phyloP scores from a whole-genome alignment of 2,113 vertebrate genomes.

The Prunella fulvescens region DNA sequence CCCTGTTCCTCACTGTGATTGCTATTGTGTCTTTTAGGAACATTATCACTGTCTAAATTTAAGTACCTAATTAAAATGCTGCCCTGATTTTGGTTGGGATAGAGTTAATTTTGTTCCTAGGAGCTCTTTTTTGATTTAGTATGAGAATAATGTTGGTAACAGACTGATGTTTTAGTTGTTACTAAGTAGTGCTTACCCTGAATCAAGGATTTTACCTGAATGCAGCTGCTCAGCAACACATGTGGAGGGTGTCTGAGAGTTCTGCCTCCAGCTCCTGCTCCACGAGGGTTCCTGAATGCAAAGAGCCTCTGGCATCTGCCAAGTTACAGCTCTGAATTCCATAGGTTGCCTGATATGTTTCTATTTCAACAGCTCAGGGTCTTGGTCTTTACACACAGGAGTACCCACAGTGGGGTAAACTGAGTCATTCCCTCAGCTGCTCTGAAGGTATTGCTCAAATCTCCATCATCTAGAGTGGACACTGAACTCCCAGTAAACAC shows the following conservation, averaged over 20 bases:
- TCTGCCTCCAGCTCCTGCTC: not conserved
- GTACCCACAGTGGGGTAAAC: not conserved
- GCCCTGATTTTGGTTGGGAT: not conserved
- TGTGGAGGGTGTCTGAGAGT: not conserved
- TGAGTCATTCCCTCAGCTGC: not conserved
- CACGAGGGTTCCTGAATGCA: not conserved
- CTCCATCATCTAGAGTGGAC: fast-evolving
- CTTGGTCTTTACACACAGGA: fast-evolving
- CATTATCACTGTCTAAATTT: not conserved
- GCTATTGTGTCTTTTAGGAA: not conserved
- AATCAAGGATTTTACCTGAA: not conserved
- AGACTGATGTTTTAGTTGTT: not conserved
- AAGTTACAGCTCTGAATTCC: not conserved
- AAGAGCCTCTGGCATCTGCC: not conserved
- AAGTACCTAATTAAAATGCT: not conserved
- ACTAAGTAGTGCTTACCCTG: not conserved
- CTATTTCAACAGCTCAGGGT: not conserved
- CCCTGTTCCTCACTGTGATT: not conserved
- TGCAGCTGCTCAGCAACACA: not conserved
- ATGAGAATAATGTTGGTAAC: not conserved
- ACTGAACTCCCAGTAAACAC: fast-evolving
- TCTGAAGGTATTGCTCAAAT: not conserved
- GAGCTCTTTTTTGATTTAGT: not conserved
- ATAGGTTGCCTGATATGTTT: not conserved
- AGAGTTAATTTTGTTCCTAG: not conserved